Evolutionary conservation across 1,140 invertebrate genomes (phyloP), one percentile per base, ranked within the genome.

Genomic region (Heliconius hewitsoni): DNA sequence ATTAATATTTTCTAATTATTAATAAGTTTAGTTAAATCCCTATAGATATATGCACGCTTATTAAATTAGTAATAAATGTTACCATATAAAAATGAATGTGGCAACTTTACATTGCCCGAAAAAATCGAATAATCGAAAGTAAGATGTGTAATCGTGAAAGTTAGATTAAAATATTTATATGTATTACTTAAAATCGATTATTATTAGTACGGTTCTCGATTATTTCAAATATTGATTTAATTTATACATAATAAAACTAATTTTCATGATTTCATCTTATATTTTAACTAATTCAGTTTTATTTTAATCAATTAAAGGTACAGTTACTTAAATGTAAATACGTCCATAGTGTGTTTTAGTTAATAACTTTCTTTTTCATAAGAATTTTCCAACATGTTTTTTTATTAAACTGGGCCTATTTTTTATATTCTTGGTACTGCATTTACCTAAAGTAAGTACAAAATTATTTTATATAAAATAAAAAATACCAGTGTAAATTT

Each of bases 401-500:
- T 66, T 66, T 4, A 30, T 27, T n/a, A 23, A 52, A 76, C 74
- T 75, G 73, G 80, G 73, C 76, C 74, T 74, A 42, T 46, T 55
- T 57, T 76, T 30, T 39, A 52, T 76, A 39, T 55, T 75, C 66
- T 30, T 27, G 27, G 9, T 78, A 74, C 46, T 81, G 80, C 80
- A 81, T 81, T 81, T 81, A 81, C 66, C 46, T 77, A 19, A 57
- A 11, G 55, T 76, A 81, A 92, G 90, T 91, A 90, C 90, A 90
- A 92, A 90, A 82, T 30, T 66, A 66, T 66, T 13, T 66, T 30
- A 66, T 66, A 66, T 82, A 83, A 88, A 82, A 87, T 88, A 82
- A 74, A 83, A 81, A 74, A 81, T 88, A 90, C 90, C 89, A 91
- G 89, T 91, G 87, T 92, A 87, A 79, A 87, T 84, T 85, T 80